phyloP scores from a whole-genome alignment of 2,113 vertebrate species.

The Hippopotamus amphibius region DNA sequence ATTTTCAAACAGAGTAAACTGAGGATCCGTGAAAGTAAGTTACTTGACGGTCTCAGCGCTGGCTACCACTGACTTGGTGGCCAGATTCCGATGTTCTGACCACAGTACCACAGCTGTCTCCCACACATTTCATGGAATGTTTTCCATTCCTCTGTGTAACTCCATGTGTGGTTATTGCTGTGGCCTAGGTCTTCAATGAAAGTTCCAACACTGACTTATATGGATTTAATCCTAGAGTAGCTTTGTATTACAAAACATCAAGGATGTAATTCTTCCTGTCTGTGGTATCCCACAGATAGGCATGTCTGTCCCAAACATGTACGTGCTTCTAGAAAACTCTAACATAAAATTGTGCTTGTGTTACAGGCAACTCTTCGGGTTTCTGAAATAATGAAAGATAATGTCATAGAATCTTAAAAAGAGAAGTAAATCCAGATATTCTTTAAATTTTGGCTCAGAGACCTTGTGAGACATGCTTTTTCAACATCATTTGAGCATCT shows the following conservation, averaged over 20 bases:
- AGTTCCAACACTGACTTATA: background rate
- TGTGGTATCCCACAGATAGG: background rate
- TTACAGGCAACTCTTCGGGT: background rate
- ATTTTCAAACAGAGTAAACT: slow-evolving; percentile 22
- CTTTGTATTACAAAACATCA: slow-evolving; percentile 5
- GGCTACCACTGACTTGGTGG: background rate
- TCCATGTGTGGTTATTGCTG: background rate
- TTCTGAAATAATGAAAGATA: slow-evolving; percentile 28
- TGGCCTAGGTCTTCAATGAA: background rate
- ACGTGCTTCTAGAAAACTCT: slow-evolving; percentile 7
- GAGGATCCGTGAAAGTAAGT: background rate
- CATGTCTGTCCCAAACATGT: background rate
- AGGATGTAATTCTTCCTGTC: background rate
- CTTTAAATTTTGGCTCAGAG: background rate
- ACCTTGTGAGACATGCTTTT: background rate
- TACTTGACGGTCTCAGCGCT: background rate
- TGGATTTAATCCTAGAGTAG: slow-evolving; percentile 14
- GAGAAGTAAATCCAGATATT: background rate
- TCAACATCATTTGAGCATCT: background rate
- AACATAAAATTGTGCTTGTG: background rate
- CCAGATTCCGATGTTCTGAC: background rate
- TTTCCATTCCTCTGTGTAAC: background rate
- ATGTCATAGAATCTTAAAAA: background rate
- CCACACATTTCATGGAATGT: background rate
- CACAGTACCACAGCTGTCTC: too few relatives aligned